A percentile compares a stretch with the other conserved stretches of the same genome.
Conservation (phyloP, 2,797 vertebrate species). For the Sparus aurata region DNA sequence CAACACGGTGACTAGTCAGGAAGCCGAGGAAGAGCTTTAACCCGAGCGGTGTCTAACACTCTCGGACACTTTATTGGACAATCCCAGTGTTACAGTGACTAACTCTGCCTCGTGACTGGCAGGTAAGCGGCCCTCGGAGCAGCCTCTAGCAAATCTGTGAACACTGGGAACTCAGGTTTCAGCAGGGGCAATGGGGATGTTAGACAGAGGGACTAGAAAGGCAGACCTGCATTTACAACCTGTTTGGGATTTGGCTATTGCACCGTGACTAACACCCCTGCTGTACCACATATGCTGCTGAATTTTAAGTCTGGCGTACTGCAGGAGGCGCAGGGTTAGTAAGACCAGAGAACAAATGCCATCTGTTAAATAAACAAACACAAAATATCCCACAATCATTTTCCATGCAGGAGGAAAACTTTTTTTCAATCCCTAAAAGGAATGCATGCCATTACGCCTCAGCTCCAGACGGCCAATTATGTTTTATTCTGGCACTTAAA, state of each 20-base stretch:
- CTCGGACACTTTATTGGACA: constrained; percentile 60
- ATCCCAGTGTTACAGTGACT: constrained; percentile 74
- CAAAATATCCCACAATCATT: constrained; percentile 66
- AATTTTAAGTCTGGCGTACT: constrained; percentile 86
- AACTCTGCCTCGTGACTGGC: constrained; percentile 77
- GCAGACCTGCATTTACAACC: constrained; percentile 88
- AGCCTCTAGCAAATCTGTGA: constrained; percentile 80
- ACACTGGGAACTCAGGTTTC: constrained; percentile 74
- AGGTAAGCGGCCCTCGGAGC: constrained; percentile 73
- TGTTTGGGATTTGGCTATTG: constrained; percentile 88
- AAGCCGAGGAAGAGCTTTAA: constrained; percentile 52
- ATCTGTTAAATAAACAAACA: constrained; percentile 88
- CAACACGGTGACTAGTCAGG: constrained; percentile 32
- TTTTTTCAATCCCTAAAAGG: constrained; percentile 73
- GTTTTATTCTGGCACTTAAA: constrained; percentile 88
- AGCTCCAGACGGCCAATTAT: constrained; percentile 89
- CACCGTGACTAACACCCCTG: constrained; percentile 88
- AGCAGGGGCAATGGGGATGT: constrained; percentile 74
- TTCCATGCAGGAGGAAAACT: constrained; percentile 67
- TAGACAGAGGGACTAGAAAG: constrained; percentile 81
- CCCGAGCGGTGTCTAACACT: constrained; percentile 48
- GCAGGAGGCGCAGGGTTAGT: constrained; percentile 78
- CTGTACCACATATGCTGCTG: constrained; percentile 87
- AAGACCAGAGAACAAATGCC: constrained; percentile 84
- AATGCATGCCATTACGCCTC: constrained; percentile 75